Percentiles rank a stretch among this genome's conserved stretches.
These are phyloP conservation scores for Python bivittatus DNA, from an alignment of 2,113 vertebrate species.

Conservation along the genomic window DNA sequence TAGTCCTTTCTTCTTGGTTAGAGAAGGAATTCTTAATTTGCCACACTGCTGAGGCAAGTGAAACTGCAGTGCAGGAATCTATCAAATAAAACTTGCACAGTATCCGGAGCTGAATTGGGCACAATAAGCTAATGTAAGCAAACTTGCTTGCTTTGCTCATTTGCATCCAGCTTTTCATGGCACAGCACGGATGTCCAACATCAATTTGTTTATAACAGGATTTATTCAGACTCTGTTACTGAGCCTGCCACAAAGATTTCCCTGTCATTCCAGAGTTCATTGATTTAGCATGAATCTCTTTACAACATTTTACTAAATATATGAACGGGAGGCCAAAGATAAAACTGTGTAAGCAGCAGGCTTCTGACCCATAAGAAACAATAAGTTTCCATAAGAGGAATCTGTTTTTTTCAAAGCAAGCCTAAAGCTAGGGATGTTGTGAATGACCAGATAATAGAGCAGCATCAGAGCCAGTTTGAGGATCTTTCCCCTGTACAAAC, in stretches of 20 bases:
- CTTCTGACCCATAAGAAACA: background rate
- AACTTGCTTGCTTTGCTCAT: background rate
- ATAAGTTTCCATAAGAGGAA: background rate
- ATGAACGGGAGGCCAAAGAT: slow-evolving; percentile 2
- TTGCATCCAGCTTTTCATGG: background rate
- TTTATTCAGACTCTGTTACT: background rate
- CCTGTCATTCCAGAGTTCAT: background rate
- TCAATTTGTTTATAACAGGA: background rate
- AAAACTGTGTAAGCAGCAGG: background rate
- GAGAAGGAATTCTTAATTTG: too few species aligned
- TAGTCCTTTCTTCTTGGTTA: background rate
- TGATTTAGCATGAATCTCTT: slow-evolving; percentile 1
- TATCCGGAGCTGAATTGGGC: background rate
- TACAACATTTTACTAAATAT: background rate
- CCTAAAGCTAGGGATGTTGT: background rate
- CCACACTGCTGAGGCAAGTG: background rate
- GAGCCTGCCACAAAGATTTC: background rate
- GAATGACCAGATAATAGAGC: background rate
- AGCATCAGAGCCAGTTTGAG: background rate
- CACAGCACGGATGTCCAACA: background rate
- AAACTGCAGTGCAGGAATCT: background rate
- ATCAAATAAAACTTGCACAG: background rate
- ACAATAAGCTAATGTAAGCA: background rate
- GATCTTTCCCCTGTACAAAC: background rate
- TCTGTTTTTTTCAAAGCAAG: background rate